phyloP scores from a whole-genome alignment of 1,140 invertebrate species.

The Akabosia matsudoensis region DNA sequence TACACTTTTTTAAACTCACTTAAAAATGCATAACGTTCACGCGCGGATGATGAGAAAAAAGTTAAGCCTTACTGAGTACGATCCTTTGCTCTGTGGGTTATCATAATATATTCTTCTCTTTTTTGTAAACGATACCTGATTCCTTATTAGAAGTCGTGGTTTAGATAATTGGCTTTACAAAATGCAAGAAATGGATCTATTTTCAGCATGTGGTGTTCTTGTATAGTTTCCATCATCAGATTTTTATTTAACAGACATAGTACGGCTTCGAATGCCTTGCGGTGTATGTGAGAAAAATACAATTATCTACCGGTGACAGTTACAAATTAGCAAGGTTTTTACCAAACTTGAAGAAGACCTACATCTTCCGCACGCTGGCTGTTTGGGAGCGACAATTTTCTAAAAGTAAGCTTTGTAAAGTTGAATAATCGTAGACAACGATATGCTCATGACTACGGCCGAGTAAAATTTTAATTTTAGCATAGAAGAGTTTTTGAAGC shows the following conservation, averaged over 20 bases:
- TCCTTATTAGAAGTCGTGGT: slow-evolving; percentile 21
- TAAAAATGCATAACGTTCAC: too few relatives aligned
- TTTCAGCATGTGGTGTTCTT: slow-evolving; percentile 15
- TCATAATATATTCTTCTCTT: too few relatives aligned
- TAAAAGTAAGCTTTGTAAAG: background rate
- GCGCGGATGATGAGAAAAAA: too few relatives aligned
- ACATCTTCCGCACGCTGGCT: background rate
- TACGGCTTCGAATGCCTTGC: background rate
- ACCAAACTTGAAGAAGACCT: background rate
- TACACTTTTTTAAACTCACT: too few relatives aligned
- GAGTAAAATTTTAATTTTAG: too few relatives aligned
- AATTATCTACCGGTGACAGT: slow-evolving; percentile 6
- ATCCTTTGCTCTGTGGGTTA: too few relatives aligned
- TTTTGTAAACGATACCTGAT: background rate
- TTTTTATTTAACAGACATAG: background rate
- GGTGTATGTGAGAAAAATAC: too few relatives aligned
- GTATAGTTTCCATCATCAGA: background rate
- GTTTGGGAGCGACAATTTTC: background rate
- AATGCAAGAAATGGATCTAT: background rate
- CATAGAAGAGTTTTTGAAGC: too few relatives aligned
- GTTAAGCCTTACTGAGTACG: too few relatives aligned
- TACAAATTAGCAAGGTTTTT: background rate
- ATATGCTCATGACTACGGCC: too few relatives aligned
- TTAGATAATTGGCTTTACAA: slow-evolving; percentile 10
- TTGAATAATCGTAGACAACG: too few relatives aligned